Evolutionary conservation across 2,797 vertebrate genomes (phyloP).

Genomic region (Nannoperca australis): DNA sequence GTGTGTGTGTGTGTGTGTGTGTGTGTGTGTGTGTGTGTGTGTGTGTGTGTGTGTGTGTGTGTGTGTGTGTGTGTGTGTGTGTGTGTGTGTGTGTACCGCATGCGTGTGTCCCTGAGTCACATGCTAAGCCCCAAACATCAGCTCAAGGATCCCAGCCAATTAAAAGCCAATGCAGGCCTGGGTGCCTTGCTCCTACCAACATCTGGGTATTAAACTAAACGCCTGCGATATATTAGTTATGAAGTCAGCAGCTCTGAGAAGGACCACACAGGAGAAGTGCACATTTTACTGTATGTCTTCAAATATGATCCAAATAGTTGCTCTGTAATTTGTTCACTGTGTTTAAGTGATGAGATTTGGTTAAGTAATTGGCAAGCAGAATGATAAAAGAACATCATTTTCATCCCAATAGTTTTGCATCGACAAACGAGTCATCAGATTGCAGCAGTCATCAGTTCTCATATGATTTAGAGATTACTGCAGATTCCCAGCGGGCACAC

Average conservation of each 20-base stretch:
- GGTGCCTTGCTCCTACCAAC: slow-evolving; percentile 74
- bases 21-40: too few relatives aligned
- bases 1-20: too few relatives aligned
- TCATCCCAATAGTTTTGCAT: slow-evolving; percentile 48
- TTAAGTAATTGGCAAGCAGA: slow-evolving; percentile 52
- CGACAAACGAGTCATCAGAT: slow-evolving; percentile 46
- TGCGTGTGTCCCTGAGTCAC: slow-evolving; percentile 63
- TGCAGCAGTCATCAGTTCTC: slow-evolving; percentile 33
- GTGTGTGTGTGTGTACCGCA: slow-evolving; percentile 28
- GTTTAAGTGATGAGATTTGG: slow-evolving; percentile 64
- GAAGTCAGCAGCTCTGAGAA: slow-evolving; percentile 73
- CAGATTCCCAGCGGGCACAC: slow-evolving; percentile 9
- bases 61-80: slow-evolving; percentile 16
- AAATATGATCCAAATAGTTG: slow-evolving; percentile 37
- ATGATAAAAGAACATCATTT: slow-evolving; percentile 50
- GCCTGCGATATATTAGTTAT: slow-evolving; percentile 80
- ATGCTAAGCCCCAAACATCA: slow-evolving; percentile 74
- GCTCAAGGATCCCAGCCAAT: slow-evolving; percentile 76
- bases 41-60: too few relatives aligned
- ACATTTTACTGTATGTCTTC: slow-evolving; percentile 41
- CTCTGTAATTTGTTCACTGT: slow-evolving; percentile 59
- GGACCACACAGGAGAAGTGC: slow-evolving; percentile 81
- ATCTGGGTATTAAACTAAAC: slow-evolving; percentile 82
- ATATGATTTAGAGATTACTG: slow-evolving; percentile 38
- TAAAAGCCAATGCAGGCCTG: slow-evolving; percentile 72